These are phyloP conservation scores for Drosophila borealis DNA, from an alignment of 2,888 invertebrate genomes.

Conservation along the genomic window DNA sequence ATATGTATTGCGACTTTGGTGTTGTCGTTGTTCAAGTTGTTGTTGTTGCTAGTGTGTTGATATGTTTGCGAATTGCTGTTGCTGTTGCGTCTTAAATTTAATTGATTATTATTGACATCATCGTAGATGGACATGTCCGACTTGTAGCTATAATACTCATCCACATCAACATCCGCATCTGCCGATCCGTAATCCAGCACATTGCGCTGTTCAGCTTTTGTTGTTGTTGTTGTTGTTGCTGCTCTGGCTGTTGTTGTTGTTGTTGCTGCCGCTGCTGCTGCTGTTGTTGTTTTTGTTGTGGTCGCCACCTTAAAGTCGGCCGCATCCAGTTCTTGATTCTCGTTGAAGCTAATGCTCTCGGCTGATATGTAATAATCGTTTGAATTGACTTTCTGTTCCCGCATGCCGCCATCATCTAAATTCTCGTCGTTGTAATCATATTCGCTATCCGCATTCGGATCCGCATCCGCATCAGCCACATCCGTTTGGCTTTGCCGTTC, in stretches of 20 bases:
- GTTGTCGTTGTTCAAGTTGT: slow-evolving; percentile 35
- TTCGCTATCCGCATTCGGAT: slow-evolving; percentile 42
- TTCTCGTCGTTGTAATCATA: slow-evolving; percentile 67
- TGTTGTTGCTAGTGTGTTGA: slow-evolving; percentile 62
- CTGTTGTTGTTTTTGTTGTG: slow-evolving; percentile 29
- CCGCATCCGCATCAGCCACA: slow-evolving; percentile 21
- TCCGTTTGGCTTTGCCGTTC: slow-evolving; percentile 20
- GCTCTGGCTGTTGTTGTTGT: slow-evolving; percentile 33
- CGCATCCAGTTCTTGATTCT: slow-evolving; percentile 64
- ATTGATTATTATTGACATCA: slow-evolving; percentile 85
- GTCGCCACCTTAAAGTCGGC: slow-evolving; percentile 68
- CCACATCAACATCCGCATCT: slow-evolving; percentile 62
- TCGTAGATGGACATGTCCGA: slow-evolving; percentile 84
- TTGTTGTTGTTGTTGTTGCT: slow-evolving; percentile 8
- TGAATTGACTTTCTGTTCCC: slow-evolving; percentile 78
- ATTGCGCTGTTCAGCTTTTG: slow-evolving; percentile 26
- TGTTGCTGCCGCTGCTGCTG: slow-evolving; percentile 23
- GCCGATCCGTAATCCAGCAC: slow-evolving; percentile 40
- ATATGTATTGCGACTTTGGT: slow-evolving; percentile 58
- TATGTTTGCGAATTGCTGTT: slow-evolving; percentile 79
- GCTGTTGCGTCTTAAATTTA: slow-evolving; percentile 82
- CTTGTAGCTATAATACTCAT: slow-evolving; percentile 80
- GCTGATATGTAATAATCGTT: slow-evolving; percentile 85
- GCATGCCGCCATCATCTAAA: slow-evolving; percentile 30
- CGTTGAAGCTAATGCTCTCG: slow-evolving; percentile 80